Base-by-base conservation (phyloP, 1,140 invertebrate genomes). In the Dreissena polymorpha region DNA sequence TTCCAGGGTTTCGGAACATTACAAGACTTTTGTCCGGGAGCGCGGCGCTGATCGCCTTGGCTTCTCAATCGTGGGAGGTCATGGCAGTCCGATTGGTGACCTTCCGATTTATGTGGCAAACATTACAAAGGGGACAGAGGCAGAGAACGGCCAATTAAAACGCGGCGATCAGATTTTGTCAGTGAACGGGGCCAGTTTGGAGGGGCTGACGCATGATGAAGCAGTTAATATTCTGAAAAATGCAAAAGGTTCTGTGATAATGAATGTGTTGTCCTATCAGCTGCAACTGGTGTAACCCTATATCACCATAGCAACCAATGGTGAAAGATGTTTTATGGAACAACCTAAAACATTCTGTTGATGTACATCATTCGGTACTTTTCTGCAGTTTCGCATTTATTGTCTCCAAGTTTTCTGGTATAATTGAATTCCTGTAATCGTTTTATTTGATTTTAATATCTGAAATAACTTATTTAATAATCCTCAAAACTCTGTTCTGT, bases 101-200 rank as follows among this genome's bases (percentile, higher is more conserved):
- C 94, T 96, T 91, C 96, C 96, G 16, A 96, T 97, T 80, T 97
- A 96, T 89, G 95, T 97, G 16, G 97, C 97, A 90, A 96, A 95
- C n/a, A 96, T 97, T 89, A 94, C 95, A 68, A 95, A 95, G 78
- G 96, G 96, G 60, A 95, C 96, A 83, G 96, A 96, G 14, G 95
- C 95, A 39, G 94, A 95, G 82, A 94, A 95, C 75, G 95, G 93
- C 7, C 93, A 94, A 80, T 93, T 97, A 21, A 94, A 94, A 89
- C 90, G 94, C 21, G 95, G 95, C n/a, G 95, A 95, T 88, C 94
- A 95, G 91, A 94, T 95, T 60, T 79, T 95, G 3, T 91, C 94
- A 13, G 94, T 95, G 8, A 95, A 95, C 84, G 93, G 93, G 23
- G 84, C 92, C 5, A 90, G 89, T 55, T 86, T 95, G 21, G 94